phyloP scores from a whole-genome alignment of 2,113 vertebrate genomes.

The Mobula birostris region DNA sequence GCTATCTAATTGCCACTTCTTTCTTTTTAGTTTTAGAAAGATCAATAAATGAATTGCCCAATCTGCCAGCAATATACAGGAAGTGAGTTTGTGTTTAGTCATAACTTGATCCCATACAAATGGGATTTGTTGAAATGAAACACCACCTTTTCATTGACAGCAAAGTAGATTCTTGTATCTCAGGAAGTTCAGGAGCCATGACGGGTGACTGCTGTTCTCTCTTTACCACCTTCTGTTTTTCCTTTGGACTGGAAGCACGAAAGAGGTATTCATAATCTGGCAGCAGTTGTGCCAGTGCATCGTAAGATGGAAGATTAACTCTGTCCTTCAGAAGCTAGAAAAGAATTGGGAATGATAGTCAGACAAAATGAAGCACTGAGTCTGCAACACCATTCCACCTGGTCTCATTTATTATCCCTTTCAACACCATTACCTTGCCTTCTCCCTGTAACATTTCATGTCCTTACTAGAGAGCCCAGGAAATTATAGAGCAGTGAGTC shows the following conservation, averaged over 20 bases:
- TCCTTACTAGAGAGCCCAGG: too few relatives aligned
- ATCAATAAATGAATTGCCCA: neutral
- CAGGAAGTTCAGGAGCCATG: neutral
- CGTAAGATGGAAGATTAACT: slow-evolving; percentile 48
- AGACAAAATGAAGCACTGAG: neutral
- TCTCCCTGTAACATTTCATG: too few relatives aligned
- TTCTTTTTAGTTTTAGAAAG: neutral
- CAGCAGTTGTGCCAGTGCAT: slow-evolving; percentile 55
- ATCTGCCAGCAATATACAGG: neutral
- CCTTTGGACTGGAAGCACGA: slow-evolving; percentile 37
- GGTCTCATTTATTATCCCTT: too few relatives aligned
- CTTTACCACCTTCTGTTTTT: slow-evolving; percentile 14
- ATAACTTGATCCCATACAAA: too few relatives aligned
- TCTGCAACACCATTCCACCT: too few relatives aligned
- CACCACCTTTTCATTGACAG: neutral
- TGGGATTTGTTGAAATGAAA: neutral
- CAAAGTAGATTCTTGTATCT: neutral
- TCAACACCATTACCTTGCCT: too few relatives aligned
- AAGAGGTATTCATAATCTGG: slow-evolving; percentile 43
- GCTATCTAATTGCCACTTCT: neutral
- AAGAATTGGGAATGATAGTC: neutral
- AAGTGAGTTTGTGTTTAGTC: neutral
- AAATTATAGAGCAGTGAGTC: too few relatives aligned
- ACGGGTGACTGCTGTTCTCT: slow-evolving; percentile 4
- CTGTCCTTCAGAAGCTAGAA: slow-evolving; percentile 43